A percentile compares a stretch with the other conserved stretches of the same genome.
These are phyloP conservation scores for Falco columbarius DNA, from an alignment of 2,797 vertebrate species.

Conservation along the genomic window DNA sequence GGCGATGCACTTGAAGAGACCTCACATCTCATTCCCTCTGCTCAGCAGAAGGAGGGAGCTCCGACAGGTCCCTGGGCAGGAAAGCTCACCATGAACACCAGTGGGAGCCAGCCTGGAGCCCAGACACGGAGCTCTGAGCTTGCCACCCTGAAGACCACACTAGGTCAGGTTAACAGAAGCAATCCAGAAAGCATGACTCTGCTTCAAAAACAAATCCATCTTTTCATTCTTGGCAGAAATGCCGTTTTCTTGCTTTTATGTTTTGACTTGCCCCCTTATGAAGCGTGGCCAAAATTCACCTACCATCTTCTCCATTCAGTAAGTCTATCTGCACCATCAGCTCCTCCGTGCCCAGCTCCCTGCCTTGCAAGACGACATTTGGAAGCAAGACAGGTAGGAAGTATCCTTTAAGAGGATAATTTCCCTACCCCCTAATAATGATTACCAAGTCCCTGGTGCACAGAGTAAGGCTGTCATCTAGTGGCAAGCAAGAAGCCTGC, in stretches of 20 bases:
- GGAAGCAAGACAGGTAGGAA: not conserved
- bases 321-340: not conserved
- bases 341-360: not conserved
- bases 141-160: not conserved
- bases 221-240: not conserved
- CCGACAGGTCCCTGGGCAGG: not conserved
- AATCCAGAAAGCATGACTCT: not conserved
- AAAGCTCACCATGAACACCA: not conserved
- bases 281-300: not conserved
- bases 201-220: not conserved
- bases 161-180: not conserved
- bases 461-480: conserved; percentile 57
- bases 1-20: not conserved
- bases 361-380: not conserved
- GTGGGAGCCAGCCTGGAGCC: not conserved
- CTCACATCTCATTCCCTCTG: not conserved
- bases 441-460: not conserved
- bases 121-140: not conserved
- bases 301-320: not conserved
- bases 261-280: not conserved
- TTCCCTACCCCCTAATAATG: conserved; percentile 22
- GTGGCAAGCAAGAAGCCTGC: conserved; percentile 11
- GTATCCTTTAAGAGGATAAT: not conserved
- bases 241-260: not conserved
- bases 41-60: not conserved